Evolutionary conservation across 1,140 invertebrate species (phyloP).

Genomic region (Caenorhabditis inopinata): DNA sequence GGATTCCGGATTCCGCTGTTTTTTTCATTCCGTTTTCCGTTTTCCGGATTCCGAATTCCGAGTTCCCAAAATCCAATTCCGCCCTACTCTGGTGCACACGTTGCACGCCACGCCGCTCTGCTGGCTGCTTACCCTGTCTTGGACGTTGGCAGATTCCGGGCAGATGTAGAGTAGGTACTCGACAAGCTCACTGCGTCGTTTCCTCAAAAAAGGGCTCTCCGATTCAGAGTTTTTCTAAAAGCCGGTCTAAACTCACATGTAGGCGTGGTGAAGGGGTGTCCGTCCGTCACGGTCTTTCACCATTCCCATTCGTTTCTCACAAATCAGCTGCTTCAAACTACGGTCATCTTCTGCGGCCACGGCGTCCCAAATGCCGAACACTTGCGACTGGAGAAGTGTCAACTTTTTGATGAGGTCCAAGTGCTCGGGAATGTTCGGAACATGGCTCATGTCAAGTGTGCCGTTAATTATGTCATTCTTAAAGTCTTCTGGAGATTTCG

Average conservation of each 20-base stretch:
- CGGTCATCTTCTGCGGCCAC: slow-evolving; percentile 79
- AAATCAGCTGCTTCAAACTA: slow-evolving; percentile 80
- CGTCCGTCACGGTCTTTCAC: slow-evolving; percentile 73
- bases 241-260: slow-evolving; percentile 73
- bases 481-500: slow-evolving; percentile 52
- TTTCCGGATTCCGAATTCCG: too few species aligned
- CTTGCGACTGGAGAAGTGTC: slow-evolving; percentile 76
- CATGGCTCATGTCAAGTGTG: slow-evolving; percentile 47
- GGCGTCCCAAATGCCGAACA: slow-evolving; percentile 80
- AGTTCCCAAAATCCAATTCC: too few species aligned
- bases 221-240: slow-evolving; percentile 21
- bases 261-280: slow-evolving; percentile 86
- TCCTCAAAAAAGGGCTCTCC: slow-evolving; percentile 3
- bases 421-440: background rate
- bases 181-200: slow-evolving; percentile 12
- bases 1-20: too few species aligned
- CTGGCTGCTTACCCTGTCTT: slow-evolving; percentile 47
- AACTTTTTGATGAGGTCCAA: background rate
- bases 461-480: slow-evolving; percentile 52
- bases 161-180: slow-evolving; percentile 41
- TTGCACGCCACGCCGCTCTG: too few species aligned
- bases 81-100: too few species aligned
- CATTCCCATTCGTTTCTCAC: slow-evolving; percentile 83
- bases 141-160: slow-evolving; percentile 45
- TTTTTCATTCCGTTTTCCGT: too few species aligned